phyloP scores from a whole-genome alignment of 2,888 invertebrate genomes.

The Ommatoiulus sabulosus region DNA sequence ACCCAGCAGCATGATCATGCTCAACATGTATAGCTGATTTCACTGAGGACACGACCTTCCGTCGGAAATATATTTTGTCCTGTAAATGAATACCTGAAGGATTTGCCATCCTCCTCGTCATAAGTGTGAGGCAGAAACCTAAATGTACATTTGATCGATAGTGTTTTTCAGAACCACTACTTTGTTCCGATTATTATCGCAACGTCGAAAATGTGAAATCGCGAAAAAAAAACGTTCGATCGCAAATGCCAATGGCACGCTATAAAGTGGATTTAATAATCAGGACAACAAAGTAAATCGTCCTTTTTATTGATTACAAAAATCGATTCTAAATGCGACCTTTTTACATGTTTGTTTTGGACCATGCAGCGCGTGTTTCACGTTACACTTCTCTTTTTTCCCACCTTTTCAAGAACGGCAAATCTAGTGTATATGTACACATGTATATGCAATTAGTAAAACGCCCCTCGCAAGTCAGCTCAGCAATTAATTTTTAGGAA shows the following conservation, averaged over 20 bases:
- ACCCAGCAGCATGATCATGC: neutral
- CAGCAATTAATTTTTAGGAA: too few relatives aligned
- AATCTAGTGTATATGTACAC: constrained; percentile 5
- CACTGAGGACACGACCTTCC: neutral
- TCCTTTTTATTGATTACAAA: constrained; percentile 8
- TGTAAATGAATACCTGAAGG: neutral
- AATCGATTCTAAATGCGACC: neutral
- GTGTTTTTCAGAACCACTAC: too few relatives aligned
- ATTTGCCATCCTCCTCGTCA: too few relatives aligned
- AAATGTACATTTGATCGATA: too few relatives aligned
- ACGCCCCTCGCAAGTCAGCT: too few relatives aligned
- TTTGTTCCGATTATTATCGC: too few relatives aligned
- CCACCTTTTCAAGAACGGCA: neutral
- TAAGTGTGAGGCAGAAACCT: too few relatives aligned
- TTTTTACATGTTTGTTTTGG: constrained; percentile 11
- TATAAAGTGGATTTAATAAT: neutral
- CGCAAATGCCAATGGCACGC: neutral
- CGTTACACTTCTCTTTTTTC: neutral
- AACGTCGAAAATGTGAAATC: too few relatives aligned
- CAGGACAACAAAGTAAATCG: neutral
- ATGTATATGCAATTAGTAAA: too few relatives aligned
- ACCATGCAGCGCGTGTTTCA: neutral
- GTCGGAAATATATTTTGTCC: neutral
- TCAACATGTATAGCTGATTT: neutral
- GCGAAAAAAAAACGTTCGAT: neutral